A percentile compares a stretch with the other conserved stretches of the same genome.
Conservation (phyloP, 2,113 vertebrate genomes). For the Mormoops blainvillei region DNA sequence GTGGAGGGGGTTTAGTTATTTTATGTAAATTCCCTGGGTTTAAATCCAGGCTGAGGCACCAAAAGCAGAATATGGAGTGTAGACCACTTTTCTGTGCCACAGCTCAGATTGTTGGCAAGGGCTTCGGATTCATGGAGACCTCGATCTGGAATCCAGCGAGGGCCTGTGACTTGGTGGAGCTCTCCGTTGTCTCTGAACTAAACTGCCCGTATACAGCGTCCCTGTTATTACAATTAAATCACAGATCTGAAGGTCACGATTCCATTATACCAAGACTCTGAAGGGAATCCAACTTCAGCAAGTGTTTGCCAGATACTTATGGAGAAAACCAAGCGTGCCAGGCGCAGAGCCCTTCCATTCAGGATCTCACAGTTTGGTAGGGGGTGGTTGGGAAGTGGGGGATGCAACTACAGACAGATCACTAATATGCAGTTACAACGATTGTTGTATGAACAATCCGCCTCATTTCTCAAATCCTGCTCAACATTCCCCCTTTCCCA, state of each 20-base stretch:
- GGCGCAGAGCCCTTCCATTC: neutral
- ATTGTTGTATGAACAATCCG: neutral
- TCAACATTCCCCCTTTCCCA: neutral
- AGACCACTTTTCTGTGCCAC: neutral
- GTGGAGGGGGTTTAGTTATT: neutral
- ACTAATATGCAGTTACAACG: neutral
- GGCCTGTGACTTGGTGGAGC: neutral
- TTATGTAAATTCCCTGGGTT: neutral
- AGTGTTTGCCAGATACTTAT: neutral
- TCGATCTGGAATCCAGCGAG: neutral
- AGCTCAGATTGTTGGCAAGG: neutral
- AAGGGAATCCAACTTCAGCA: neutral
- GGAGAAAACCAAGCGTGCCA: neutral
- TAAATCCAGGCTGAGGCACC: neutral
- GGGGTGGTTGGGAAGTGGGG: neutral
- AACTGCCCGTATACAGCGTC: neutral
- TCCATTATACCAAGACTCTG: neutral
- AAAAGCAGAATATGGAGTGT: neutral
- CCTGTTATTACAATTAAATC: neutral
- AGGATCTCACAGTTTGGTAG: neutral
- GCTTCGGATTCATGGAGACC: neutral
- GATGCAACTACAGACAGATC: neutral
- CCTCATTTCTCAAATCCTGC: neutral
- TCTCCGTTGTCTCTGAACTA: neutral
- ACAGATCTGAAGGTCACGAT: neutral